Base-by-base conservation (phyloP, 2,797 vertebrate species). In the Erethizon dorsatum region DNA sequence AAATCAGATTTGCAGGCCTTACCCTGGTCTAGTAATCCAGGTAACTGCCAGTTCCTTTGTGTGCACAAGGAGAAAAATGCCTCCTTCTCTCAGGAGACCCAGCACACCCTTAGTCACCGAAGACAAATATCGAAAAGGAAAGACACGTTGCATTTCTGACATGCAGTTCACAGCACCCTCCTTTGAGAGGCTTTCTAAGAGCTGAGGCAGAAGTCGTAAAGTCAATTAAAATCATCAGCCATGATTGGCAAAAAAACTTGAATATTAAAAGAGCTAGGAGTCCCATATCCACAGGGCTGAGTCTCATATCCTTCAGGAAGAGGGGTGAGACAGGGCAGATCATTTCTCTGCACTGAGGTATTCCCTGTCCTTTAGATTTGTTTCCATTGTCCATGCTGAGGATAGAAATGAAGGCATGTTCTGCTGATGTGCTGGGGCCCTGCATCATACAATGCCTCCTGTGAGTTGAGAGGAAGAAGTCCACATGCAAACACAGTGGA, bases 171-270 rank as follows among this genome's bases (percentile, higher is more conserved):
- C 18, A 65, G 65, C 57, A 57, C 12, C 73, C 91, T 91, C 65
- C 45, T 54, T 82, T 45, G 50, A 85, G 37, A 91, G 37, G 37
- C 20, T 6, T 85, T 67, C n/a, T 54, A 87, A 75, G 31, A 12
- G 6, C 77, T 45, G 41, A 77, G 50, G 63, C 73, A 83, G 45
- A 91, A 69, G 56, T 77, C 73, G 37, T 61, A 4, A 88, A 52
- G 61, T 82, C 78, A 56, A 33, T 83, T 90, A 92, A 89, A 90
- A 56, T 31, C 50, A 85, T 83, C 82, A 83, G 45, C 33, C 41
- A 52, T 78, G 63, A 80, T 28, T 54, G 78, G 41, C 65, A 95
- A 84, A 63, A 37, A 79, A 89, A 61, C 6, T 15, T 78, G 69
- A 79, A 89, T 37, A 79, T n/a, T 47, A 77, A 79, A 69, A 47